Base-by-base conservation (phyloP, 2,797 vertebrate genomes). In the Pangasius sanitwongsei region DNA sequence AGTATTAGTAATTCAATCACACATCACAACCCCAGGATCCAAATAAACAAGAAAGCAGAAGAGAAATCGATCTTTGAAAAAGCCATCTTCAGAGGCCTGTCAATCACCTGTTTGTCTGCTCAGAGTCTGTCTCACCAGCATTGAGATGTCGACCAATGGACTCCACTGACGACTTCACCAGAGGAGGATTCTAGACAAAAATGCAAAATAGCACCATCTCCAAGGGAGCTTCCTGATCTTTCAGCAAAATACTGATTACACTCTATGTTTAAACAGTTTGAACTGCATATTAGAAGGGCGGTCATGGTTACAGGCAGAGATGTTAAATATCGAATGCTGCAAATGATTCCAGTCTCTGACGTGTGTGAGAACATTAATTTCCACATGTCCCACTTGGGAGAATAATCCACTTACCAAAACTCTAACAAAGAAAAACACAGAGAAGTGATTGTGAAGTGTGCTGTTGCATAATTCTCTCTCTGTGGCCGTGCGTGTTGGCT, bases 261-360 rank as follows among this genome's bases (percentile, higher is more conserved):
- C 67, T 15, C 48, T 34, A 34, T 91, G 82, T 94, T 93, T 94
- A 93, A 96, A 95, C 93, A 94, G 93, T 87, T 93, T 95, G 95
- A 95, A 94, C 95, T 93, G 95, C 95, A 65, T 61, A 94, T 95
- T 92, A 94, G 83, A 90, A 91, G 90, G 81, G 89, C 89, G 92
- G 90, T 92, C 93, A 87, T 90, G 80, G 86, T 92, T 93, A 94
- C 90, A 91, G 89, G 67, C 77, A 90, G 91, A 37, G 86, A 89
- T 84, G 70, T 92, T 92, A 78, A 91, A 94, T 93, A 93, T 95
- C 90, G 85, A 93, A 94, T 94, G 93, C 93, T 92, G 85, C 92
- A 91, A 93, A 93, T 91, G 89, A 93, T 92, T 93, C 92, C 90
- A 93, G 94, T 93, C 92, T 84, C 90, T 89, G 87, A 92, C 86